These are phyloP conservation scores for Drosophila multiciliata DNA, from an alignment of 2,888 invertebrate species.

Conservation along the genomic window DNA sequence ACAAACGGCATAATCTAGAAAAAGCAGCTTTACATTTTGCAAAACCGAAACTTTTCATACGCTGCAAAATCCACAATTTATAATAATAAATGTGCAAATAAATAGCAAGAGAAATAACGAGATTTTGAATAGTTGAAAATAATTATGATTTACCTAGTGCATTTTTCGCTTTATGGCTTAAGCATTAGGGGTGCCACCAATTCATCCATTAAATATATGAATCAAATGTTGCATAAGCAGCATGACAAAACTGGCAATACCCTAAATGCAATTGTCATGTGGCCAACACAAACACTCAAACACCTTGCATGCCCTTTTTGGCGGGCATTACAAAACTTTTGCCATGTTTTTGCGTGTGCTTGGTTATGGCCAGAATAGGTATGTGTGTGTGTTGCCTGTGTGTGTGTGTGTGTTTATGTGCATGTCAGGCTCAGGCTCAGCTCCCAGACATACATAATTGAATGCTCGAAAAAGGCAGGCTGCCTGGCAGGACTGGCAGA, in stretches of 20 bases:
- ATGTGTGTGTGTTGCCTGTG: constrained; percentile 13
- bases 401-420: constrained; percentile 54
- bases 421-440: constrained; percentile 77
- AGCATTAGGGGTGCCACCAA: background rate
- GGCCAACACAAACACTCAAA: constrained; percentile 71
- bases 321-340: constrained; percentile 80
- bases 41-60: constrained; percentile 19
- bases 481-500: constrained; percentile 43
- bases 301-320: constrained; percentile 75
- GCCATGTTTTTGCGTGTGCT: constrained; percentile 69
- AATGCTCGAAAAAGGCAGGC: constrained; percentile 78
- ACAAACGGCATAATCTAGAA: constrained; percentile 76
- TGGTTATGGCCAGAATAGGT: constrained; percentile 24
- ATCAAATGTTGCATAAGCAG: constrained; percentile 30
- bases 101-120: background rate
- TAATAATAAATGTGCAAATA: background rate
- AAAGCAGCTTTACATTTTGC: constrained; percentile 30
- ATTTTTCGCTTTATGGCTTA: background rate
- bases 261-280: constrained; percentile 62
- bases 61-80: background rate
- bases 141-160: background rate
- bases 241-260: constrained; percentile 35
- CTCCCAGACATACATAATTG: constrained; percentile 78
- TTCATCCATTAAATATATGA: background rate
- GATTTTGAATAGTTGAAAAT: background rate